Base-by-base conservation (phyloP, 2,113 vertebrate genomes). In the Brevimyrus niger region DNA sequence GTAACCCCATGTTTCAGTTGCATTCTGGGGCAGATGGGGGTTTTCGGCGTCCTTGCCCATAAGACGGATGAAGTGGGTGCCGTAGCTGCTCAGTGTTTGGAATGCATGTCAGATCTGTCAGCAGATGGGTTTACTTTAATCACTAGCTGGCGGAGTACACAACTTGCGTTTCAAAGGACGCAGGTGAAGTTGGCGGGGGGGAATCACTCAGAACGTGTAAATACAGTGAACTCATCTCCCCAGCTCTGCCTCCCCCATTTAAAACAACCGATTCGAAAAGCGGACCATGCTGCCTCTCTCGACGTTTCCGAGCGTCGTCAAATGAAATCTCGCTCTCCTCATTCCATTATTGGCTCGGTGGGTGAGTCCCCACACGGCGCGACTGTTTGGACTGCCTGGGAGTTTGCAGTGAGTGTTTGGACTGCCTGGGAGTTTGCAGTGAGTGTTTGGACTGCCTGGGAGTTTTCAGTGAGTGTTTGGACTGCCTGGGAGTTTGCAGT, bases 51-150 rank as follows among this genome's bases (percentile, higher is more conserved):
- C 7, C 47, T 88, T 48, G 83, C 9, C 61, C 15, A 0, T 53
- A 89, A 69, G 53, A 51, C 17, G 48, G 27, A 89, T 87, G 53
- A 88, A 48, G 42, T 83, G 82, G 73, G 44, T 87, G 87, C 73
- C 84, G 48, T 50, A 47, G 92, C 93, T 90, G 92, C 93, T 94
- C 95, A 92, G 94, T 95, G 94, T 94, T 89, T 89, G 89, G 91
- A 92, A 89, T 91, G 92, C 92, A 92, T 95, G 94, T 93, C 93
- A 93, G 89, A 86, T 92, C 94, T 94, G 93, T 94, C 94, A 85
- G 5, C 92, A 90, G 92, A 90, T 89, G 92, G 92, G 94, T 95
- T 95, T 94, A 91, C 92, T 91, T 90, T 95, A 94, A 95, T 95
- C 95, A 93, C 92, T 93, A 91, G 5, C 92, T 93, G 94, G 93